Base-by-base conservation (phyloP, 2,797 vertebrate species). In the Enteromius afrohamiltoni region DNA sequence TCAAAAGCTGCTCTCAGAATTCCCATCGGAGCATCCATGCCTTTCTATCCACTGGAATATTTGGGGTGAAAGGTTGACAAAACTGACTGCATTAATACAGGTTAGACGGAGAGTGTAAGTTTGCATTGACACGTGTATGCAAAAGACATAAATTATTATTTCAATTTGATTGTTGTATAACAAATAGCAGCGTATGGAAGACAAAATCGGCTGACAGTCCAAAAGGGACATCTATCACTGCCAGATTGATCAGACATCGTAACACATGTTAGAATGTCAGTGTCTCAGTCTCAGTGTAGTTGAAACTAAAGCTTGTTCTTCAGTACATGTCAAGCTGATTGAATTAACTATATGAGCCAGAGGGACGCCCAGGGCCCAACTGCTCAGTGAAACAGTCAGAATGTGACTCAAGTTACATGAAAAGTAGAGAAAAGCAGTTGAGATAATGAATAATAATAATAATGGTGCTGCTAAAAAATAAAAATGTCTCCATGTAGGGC, bases 1-100 rank as follows among this genome's bases (percentile, higher is more conserved):
- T 87, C 79, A 42, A 80, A 29, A 73, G 71, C 83, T 21, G 73
- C 75, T 86, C 86, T 86, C 85, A 77, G 77, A 79, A 84, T 86
- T 87, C 85, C 74, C 82, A 11, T 13, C 71, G 80, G 84, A 91
- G 74, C 47, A 45, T 79, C 26, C 64, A 17, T n/a, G 69, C 34
- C 62, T 47, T 13, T 71, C 49, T 34, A 75, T 80, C 10, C 82
- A 82, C 68, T 74, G 77, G 40, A 45, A 42, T 37, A 74, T 79
- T 60, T 26, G 79, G 55, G 21, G 37, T 29, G 51, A 65, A 74
- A 80, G 34, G 23, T 49, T 40, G 53, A 67, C 68, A 26, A 40
- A 82, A 84, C 49, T 62, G 51, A 77, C 53, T 74, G 21, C n/a
- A 40, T 60, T 65, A 75, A 64, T 5, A 74, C 26, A 64, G 60